Evolutionary conservation across 2,797 vertebrate species (phyloP), one percentile per base, ranked within the genome.

Genomic region (Poecile montanus): DNA sequence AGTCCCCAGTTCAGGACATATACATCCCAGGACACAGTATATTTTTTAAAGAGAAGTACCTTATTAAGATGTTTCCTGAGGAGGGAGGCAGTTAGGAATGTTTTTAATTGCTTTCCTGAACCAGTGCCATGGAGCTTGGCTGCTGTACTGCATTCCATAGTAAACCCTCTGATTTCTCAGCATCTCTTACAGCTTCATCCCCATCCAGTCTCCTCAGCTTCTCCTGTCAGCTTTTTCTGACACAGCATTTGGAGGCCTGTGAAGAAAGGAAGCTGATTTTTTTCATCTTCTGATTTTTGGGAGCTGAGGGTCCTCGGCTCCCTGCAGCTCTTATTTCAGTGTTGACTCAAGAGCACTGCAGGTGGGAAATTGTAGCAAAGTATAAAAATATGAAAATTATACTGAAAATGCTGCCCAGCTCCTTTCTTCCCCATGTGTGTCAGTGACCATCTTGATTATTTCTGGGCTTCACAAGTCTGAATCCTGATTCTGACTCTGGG

Each of bases 71-170:
- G 1, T 90, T 96, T 94, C 86, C 77, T 88, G 77, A 71, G 63
- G 56, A 92, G 76, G 62, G 70, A 88, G 92, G 56, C 45, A 73
- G 51, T 73, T 48, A 70, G 66, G 91, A 93, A 89, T 94, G 81
- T 89, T 88, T 85, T 25, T 89, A 92, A 89, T 91, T 93, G 85
- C 65, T 86, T 88, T 94, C 67, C 90, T 96, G 93, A 96, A 88
- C 56, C 3, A 2, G 45, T 85, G 92, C 88, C 90, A 83, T 26
- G 58, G 83, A 82, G 36, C 53, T 94, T 95, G 95, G 92, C 86
- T 89, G 84, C 45, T 56, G 53, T 44, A 88, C 27, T 38, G 27
- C 72, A 87, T 94, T 95, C 88, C 68, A 11, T 79, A 79, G 75
- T 61, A 86, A 96, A 88, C 63, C 40, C 47, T 93, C 77, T 7